These are phyloP conservation scores for Falco rusticolus DNA, from an alignment of 2,797 vertebrate species.

Conservation along the genomic window DNA sequence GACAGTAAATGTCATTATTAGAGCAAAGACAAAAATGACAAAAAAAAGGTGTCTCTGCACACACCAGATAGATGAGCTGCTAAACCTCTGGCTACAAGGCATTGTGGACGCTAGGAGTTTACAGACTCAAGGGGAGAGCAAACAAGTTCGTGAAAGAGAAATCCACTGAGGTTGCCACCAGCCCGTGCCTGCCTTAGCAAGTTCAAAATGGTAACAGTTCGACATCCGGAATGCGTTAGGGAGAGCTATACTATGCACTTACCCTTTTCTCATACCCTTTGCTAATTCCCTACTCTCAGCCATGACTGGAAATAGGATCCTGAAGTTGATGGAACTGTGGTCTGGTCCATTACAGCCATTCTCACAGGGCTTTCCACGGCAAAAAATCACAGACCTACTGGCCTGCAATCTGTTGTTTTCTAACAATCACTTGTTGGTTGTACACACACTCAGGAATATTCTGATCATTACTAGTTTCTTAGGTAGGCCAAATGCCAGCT, in stretches of 20 bases:
- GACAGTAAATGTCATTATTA: not conserved
- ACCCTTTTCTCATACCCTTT: not conserved
- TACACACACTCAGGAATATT: not conserved
- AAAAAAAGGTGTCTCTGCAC: not conserved
- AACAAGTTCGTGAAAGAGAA: not conserved
- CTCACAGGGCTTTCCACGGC: not conserved
- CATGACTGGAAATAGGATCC: not conserved
- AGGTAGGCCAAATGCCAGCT: not conserved
- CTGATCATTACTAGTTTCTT: not conserved
- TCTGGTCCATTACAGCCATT: not conserved
- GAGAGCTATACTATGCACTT: not conserved
- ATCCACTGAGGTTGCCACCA: not conserved
- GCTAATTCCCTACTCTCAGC: not conserved
- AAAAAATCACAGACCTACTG: conserved; percentile 6
- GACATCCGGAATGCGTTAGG: not conserved
- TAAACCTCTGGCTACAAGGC: not conserved
- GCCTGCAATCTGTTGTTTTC: not conserved
- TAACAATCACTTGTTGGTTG: not conserved
- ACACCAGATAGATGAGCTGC: not conserved
- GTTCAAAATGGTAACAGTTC: not conserved
- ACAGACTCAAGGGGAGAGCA: not conserved
- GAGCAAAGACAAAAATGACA: not conserved
- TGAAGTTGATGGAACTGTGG: not conserved
- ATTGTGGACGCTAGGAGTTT: not conserved
- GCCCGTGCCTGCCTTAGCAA: not conserved